phyloP scores from a whole-genome alignment of 2,888 invertebrate genomes.

The Caenorhabditis sp. region DNA sequence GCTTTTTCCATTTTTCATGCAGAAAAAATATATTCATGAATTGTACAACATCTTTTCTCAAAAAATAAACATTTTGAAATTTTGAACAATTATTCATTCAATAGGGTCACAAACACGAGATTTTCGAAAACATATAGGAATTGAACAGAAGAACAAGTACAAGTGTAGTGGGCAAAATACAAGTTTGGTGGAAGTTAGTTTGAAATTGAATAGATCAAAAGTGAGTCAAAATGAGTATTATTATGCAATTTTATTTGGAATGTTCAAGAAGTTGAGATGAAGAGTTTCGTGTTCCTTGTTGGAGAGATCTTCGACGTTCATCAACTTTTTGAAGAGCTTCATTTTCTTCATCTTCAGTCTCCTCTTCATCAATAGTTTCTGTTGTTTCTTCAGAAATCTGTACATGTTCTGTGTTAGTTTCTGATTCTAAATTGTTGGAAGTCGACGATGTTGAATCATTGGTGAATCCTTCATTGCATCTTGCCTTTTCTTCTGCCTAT shows the following conservation, averaged over 20 bases:
- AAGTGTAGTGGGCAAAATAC: slow-evolving; percentile 3
- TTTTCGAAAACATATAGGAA: slow-evolving; percentile 10
- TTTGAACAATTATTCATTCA: too few species aligned
- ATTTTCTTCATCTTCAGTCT: slow-evolving; percentile 7
- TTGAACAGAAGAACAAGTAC: slow-evolving; percentile 7
- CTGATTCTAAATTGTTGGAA: not conserved
- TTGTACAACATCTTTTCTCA: not conserved
- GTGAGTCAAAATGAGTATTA: not conserved
- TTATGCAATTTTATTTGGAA: not conserved
- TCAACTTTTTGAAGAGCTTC: not conserved
- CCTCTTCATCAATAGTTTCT: slow-evolving; percentile 2
- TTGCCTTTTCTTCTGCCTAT: not conserved
- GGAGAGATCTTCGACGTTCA: slow-evolving; percentile 6
- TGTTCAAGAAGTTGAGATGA: slow-evolving; percentile 36
- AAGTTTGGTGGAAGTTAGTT: not conserved
- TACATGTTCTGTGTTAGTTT: not conserved
- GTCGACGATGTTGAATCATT: not conserved
- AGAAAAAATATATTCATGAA: not conserved
- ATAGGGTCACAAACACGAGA: not conserved
- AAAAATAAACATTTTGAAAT: too few species aligned
- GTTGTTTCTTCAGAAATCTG: not conserved
- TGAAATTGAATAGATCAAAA: slow-evolving; percentile 6
- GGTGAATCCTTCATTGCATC: not conserved
- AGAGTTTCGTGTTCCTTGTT: slow-evolving; percentile 32
- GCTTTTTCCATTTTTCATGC: not conserved